A percentile compares a stretch with the other conserved stretches of the same genome.
Conservation (phyloP, 2,113 vertebrate genomes). For the Proteles cristata region DNA sequence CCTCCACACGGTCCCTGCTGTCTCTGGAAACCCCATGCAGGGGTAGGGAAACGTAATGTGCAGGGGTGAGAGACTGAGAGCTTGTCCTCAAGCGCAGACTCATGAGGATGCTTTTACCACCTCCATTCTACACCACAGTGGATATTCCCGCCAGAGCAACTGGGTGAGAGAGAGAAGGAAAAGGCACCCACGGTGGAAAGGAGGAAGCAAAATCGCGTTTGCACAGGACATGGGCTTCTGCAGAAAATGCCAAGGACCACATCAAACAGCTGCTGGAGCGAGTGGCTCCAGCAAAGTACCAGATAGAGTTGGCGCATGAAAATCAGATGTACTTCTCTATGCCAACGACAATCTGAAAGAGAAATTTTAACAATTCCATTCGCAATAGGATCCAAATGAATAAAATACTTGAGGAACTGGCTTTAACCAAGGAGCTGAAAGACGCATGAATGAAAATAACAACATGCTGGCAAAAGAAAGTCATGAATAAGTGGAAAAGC, state of each 20-base stretch:
- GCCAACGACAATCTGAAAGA: neutral
- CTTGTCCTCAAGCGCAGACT: fast-evolving
- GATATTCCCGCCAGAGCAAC: neutral
- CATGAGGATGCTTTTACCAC: fast-evolving
- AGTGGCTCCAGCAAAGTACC: fast-evolving
- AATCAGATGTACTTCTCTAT: neutral
- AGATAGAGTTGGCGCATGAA: neutral
- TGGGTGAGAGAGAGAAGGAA: neutral
- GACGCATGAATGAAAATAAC: neutral
- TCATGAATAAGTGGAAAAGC: too few relatives aligned
- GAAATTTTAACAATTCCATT: neutral
- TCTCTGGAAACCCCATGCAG: neutral
- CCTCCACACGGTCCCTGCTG: neutral
- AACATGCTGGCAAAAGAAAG: neutral
- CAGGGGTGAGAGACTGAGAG: fast-evolving
- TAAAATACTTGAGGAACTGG: neutral
- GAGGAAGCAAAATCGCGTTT: neutral
- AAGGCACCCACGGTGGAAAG: neutral
- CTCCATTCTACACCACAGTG: fast-evolving
- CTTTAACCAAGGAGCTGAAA: neutral
- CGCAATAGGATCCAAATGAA: neutral
- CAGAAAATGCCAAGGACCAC: fast-evolving
- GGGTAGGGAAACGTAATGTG: fast-evolving
- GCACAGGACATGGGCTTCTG: too few relatives aligned
- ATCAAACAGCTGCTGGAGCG: neutral